Evolutionary conservation across 2,113 vertebrate species (phyloP), one percentile per base, ranked within the genome.

Genomic region (Dolichotis patagonum): DNA sequence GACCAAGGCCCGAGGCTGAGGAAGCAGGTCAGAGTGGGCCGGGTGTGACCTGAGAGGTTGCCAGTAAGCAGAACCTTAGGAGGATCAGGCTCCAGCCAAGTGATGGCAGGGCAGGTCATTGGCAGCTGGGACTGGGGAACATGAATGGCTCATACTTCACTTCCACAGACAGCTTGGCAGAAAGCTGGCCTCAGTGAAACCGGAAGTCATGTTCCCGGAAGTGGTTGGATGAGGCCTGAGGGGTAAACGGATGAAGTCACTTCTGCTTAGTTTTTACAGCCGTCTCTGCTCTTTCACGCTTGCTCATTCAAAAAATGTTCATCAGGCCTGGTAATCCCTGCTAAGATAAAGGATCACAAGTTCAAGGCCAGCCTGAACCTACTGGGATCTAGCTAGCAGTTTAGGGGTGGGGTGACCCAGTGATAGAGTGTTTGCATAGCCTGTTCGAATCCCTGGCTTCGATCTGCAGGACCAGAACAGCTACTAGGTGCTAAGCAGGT

Each of bases 141-240:
- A 46, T 56, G 22, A 32, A 35, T 56, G 26, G 60, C 54, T 81
- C 56, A 35, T n/a, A 35, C 28, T 22, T 93, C 92, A 38, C 38
- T 83, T 95, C 58, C 73, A 35, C 56, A 71, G 28, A 77, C 24
- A 83, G 93, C 41, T 89, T 88, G 88, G 52, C 85, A 91, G 85
- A 96, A 95, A 49, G 28, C 78, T 85, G 90, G 85, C 63, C 90
- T 87, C 46, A 62, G 8, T 12, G 30, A 46, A 46, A 83, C 28
- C 20, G 43, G 7, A 85, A 85, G 58, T 88, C 49, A 35, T 26
- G 20, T 58, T 90, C 46, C 58, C 46, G 26, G 46, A 52, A 60
- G 90, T 84, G 60, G 13, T 41, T 83, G 71, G 87, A 52, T 41
- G 62, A 90, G 67, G 46, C 30, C 46, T 38, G 54, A 87, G 78